A percentile compares a stretch with the other conserved stretches of the same genome.
phyloP scores from a whole-genome alignment of 2,888 invertebrate species.

The Netelia melanura region DNA sequence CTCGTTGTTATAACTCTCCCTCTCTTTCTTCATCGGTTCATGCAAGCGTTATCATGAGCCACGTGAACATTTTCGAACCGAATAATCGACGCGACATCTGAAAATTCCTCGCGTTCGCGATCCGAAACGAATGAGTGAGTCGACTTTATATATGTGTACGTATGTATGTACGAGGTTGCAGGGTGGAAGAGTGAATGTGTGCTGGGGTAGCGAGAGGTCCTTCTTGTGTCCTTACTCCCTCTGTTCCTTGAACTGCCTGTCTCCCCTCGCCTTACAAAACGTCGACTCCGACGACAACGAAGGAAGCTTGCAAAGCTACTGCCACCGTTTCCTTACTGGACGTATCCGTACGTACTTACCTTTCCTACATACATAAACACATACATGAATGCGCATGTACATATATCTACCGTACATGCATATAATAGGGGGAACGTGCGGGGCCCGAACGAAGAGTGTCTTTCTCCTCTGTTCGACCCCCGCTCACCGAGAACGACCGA shows the following conservation, averaged over 20 bases:
- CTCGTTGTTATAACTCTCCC: constrained; percentile 30
- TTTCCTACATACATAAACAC: constrained; percentile 1
- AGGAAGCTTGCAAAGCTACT: constrained; percentile 55
- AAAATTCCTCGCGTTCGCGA: constrained; percentile 29
- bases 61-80: constrained; percentile 62
- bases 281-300: constrained; percentile 31
- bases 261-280: constrained; percentile 3
- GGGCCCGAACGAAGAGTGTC: constrained; percentile 50
- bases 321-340: constrained; percentile 45
- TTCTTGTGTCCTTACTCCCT: constrained; percentile 19
- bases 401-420: neutral
- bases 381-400: neutral
- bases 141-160: neutral
- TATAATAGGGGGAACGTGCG: constrained; percentile 40
- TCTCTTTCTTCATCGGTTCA: constrained; percentile 24
- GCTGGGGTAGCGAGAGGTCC: constrained; percentile 48
- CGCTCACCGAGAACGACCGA: constrained; percentile 65
- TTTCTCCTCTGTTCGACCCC: constrained; percentile 1
- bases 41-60: constrained; percentile 50
- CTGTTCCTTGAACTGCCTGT: constrained; percentile 16
- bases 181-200: neutral
- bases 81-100: constrained; percentile 52
- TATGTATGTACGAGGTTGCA: neutral
- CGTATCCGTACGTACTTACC: neutral
- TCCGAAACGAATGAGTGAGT: constrained; percentile 5